Conservation (phyloP, 1,140 invertebrate genomes). For the Brachionus paranguensis region DNA sequence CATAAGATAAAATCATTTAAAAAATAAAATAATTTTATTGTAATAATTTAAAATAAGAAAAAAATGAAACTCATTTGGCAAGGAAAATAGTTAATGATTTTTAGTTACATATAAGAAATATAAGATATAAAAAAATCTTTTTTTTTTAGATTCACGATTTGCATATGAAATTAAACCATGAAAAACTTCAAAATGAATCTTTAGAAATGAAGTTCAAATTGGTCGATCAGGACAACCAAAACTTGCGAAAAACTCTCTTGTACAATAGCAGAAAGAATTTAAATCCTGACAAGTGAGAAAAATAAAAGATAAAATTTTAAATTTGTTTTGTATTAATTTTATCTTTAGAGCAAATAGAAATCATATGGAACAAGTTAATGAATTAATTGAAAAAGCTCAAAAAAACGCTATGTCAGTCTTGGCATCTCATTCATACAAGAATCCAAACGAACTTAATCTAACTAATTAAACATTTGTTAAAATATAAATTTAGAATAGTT, state of each 20-base stretch:
- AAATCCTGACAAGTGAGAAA: background rate
- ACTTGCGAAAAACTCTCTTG: background rate
- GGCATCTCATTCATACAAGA: background rate
- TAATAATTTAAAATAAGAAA: no score
- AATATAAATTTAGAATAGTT: background rate
- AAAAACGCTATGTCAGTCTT: conserved; percentile 7
- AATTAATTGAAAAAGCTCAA: conserved; percentile 17
- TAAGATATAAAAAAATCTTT: background rate
- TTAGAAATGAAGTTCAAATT: conserved; percentile 32
- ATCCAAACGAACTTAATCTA: background rate
- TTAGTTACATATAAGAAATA: no score
- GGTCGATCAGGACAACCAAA: conserved; percentile 20
- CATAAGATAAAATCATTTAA: no score
- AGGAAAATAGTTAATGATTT: no score
- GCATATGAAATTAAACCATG: conserved; percentile 15
- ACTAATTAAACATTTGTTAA: background rate
- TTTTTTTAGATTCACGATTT: background rate
- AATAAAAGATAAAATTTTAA: background rate
- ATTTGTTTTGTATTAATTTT: background rate
- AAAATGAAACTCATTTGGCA: no score
- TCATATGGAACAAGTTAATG: conserved; percentile 15
- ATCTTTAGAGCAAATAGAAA: background rate
- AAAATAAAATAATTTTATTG: no score
- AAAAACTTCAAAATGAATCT: conserved; percentile 24
- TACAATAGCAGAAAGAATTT: background rate